Base-by-base conservation (phyloP, 2,113 vertebrate genomes). In the Neolamprologus variostigma region DNA sequence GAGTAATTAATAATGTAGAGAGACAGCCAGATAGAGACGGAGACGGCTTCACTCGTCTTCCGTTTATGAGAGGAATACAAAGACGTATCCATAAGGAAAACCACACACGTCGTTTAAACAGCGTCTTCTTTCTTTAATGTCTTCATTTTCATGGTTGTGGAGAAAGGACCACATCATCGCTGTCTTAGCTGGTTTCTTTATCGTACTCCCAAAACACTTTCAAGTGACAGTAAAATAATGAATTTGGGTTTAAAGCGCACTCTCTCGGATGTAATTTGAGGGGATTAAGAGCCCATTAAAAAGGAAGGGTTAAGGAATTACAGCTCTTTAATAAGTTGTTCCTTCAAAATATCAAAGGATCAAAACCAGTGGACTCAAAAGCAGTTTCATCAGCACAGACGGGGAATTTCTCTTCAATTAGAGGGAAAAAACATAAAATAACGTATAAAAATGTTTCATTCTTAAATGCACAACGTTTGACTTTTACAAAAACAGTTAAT, bases 1-100 rank as follows among this genome's bases (percentile, higher is more conserved):
- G 83, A 37, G 37, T 89, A 85, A 95, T 94, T 94, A 94, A 93
- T 88, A 87, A 85, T 89, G 57, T 14, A 87, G 45, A 31, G 17
- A 45, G 11, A 76, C 13, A 85, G 40, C 33, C 13, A 14, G 63
- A 33, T 5, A 14, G 21, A 37, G 45, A 68, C 1, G 16, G 26
- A 53, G 63, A 68, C 42, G 5, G 13, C 23, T 66, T 80, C 33
- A 11, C 19, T 80, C 8, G 21, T 42, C 40, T 42, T 8, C n/a
- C 33, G 1, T 55, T 35, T 26, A 26, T 55, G 6, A 10, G 50
- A 42, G 55, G 9, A 4, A 55, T 8, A 3, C 33, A 55, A 81
- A 7, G 79, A 81, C 14, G 4, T 2, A 5, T 73, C 68, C 40
- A 17, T 45, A 45, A 73, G 40, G 21, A 26, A 73, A 45, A 17